These are phyloP conservation scores for Anniella stebbinsi DNA, from an alignment of 2,797 vertebrate species.

Conservation along the genomic window DNA sequence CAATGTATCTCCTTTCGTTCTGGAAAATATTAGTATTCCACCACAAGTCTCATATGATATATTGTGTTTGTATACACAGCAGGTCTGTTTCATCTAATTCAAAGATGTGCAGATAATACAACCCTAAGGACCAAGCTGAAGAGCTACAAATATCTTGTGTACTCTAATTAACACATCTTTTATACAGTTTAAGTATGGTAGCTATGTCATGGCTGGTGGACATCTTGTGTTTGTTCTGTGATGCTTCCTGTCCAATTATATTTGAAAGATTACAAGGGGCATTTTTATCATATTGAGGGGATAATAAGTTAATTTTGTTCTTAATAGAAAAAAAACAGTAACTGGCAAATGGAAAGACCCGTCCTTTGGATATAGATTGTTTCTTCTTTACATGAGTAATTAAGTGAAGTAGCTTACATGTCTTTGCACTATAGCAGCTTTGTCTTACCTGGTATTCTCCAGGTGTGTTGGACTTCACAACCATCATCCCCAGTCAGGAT, in stretches of 20 bases:
- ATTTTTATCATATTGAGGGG: background rate
- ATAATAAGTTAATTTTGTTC: background rate
- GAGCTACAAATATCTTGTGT: background rate
- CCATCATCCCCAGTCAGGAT: too few relatives aligned
- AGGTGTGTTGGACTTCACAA: too few relatives aligned
- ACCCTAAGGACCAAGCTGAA: background rate
- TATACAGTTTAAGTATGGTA: background rate
- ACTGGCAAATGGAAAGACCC: background rate
- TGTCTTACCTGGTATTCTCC: too few relatives aligned
- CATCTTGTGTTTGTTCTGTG: background rate
- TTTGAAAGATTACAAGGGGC: background rate
- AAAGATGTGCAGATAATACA: background rate
- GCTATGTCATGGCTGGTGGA: background rate
- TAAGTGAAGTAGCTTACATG: background rate
- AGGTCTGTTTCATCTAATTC: background rate
- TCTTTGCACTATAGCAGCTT: background rate
- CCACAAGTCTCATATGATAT: constrained; percentile 29
- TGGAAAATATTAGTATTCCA: constrained; percentile 21
- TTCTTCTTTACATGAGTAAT: background rate
- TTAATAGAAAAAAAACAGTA: background rate
- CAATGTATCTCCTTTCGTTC: background rate
- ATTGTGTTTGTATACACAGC: constrained; percentile 20
- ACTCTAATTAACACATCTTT: background rate
- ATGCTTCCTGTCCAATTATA: background rate
- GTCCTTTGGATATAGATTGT: background rate